Base-by-base conservation (phyloP, 92 coral and sea anemone species). In the Meandrina meandrites region DNA sequence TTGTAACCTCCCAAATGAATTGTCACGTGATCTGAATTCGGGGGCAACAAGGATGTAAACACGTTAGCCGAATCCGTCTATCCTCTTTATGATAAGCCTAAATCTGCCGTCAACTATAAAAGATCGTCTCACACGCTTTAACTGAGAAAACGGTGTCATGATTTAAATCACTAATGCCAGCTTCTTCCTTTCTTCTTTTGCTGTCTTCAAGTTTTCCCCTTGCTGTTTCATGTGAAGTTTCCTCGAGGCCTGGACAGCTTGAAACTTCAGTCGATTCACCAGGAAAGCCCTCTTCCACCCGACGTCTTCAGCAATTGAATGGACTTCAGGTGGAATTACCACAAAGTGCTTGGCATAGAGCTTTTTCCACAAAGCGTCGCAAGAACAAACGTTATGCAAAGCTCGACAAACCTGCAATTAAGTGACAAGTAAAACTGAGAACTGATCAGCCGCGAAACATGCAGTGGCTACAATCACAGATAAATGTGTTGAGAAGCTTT, bases 351-450 rank as follows among this genome's bases (percentile, higher is more conserved):
- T 85, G 48, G 12, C n/a, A 69, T 76, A 85, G 22, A 85, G 75
- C 27, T 48, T 32, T 24, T 30, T 50, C 88, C 88, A 85, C 30
- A 85, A 85, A 21, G 15, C 14, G 27, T 85, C 76, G 34, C 57
- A 62, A 0, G 68, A 60, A 42, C 77, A 85, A 60, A 67, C 82
- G 19, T 78, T 47, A 64, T 51, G 6, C 31, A 85, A 21, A 85
- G 81, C 66, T 64, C 83, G 73, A 71, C 88, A 85, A 77, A 85
- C 88, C 82, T 85, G 83, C 66, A 66, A 76, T 18, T 14, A 19
- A 42, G 78, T 1, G 30, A 73, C 78, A 16, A 14, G 28, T 42
- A 40, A 35, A 36, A 73, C 48, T 18, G 45, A 73, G 78, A 71
- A 40, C 45, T 40, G 2, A 71, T 71, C 76, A 71, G 76, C 12